These are phyloP conservation scores for Hermaeophaga mercurialis DNA, from an alignment of 2,888 invertebrate genomes.

Conservation along the genomic window DNA sequence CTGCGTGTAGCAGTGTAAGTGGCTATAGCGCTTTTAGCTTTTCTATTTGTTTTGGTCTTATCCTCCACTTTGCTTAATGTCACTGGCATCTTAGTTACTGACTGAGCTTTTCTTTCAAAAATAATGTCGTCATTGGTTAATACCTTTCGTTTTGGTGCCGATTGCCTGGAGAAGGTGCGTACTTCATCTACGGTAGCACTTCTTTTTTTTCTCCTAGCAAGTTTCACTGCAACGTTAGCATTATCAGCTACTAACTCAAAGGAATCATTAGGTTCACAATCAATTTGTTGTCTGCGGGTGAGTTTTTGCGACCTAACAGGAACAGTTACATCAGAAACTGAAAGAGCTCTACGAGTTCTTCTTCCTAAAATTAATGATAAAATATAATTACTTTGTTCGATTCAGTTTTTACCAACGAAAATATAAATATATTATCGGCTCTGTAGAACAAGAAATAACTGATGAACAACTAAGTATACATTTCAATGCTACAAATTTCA, in stretches of 20 bases:
- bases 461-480: too few relatives aligned
- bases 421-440: too few relatives aligned
- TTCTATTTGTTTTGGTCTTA: slow-evolving; percentile 16
- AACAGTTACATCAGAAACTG: background rate
- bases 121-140: slow-evolving; percentile 18
- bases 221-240: slow-evolving; percentile 14
- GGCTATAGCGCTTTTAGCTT: slow-evolving; percentile 32
- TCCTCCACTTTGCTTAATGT: slow-evolving; percentile 33
- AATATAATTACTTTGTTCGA: too few relatives aligned
- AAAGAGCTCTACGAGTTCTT: slow-evolving; percentile 9
- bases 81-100: slow-evolving; percentile 30
- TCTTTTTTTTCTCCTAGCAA: slow-evolving; percentile 27
- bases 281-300: slow-evolving; percentile 19
- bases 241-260: slow-evolving; percentile 19
- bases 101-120: slow-evolving; percentile 24
- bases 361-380: slow-evolving; percentile 4
- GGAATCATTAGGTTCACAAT: slow-evolving; percentile 15
- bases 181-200: slow-evolving; percentile 38
- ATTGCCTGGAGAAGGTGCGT: slow-evolving; percentile 24
- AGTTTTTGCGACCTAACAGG: too few relatives aligned
- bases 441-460: too few relatives aligned
- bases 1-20: slow-evolving; percentile 46
- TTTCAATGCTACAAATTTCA: too few relatives aligned
- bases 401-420: too few relatives aligned
- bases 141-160: slow-evolving; percentile 32